Evolutionary conservation across 2,113 vertebrate genomes (phyloP).

Genomic region (Gracilinanus agilis): DNA sequence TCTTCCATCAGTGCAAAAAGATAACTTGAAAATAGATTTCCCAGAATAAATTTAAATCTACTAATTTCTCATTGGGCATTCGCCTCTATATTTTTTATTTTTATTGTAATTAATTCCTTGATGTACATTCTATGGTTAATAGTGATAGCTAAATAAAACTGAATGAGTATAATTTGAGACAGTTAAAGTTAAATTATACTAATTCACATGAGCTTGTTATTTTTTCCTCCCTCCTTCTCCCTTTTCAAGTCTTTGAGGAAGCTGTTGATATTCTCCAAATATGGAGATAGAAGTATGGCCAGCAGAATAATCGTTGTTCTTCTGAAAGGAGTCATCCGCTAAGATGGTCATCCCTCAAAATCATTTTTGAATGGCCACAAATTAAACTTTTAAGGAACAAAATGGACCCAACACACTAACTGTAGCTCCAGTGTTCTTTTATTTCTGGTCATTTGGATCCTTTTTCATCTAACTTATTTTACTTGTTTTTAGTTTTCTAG

Average conservation of each 20-base stretch:
- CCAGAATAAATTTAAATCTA: constrained; percentile 19
- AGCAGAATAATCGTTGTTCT: background rate
- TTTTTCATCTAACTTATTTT: background rate
- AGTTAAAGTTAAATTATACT: background rate
- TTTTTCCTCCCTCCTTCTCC: background rate
- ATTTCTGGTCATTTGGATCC: background rate
- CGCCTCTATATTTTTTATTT: background rate
- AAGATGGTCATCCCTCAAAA: constrained; percentile 28
- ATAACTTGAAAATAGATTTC: constrained; percentile 35
- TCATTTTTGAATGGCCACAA: background rate
- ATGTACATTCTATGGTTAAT: background rate
- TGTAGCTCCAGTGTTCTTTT: background rate
- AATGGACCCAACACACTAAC: background rate
- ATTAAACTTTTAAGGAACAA: constrained; percentile 14
- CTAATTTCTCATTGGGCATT: background rate
- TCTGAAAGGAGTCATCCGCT: background rate
- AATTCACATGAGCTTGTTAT: background rate
- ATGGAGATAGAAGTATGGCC: background rate
- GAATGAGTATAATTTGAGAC: background rate
- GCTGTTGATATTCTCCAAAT: background rate
- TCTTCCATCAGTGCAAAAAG: constrained; percentile 8
- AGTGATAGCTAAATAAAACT: background rate
- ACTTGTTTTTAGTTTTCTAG: background rate
- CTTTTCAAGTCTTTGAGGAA: constrained; percentile 11
- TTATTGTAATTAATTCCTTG: background rate